Conservation (phyloP, 2,113 vertebrate genomes). For the Scatophagus argus region DNA sequence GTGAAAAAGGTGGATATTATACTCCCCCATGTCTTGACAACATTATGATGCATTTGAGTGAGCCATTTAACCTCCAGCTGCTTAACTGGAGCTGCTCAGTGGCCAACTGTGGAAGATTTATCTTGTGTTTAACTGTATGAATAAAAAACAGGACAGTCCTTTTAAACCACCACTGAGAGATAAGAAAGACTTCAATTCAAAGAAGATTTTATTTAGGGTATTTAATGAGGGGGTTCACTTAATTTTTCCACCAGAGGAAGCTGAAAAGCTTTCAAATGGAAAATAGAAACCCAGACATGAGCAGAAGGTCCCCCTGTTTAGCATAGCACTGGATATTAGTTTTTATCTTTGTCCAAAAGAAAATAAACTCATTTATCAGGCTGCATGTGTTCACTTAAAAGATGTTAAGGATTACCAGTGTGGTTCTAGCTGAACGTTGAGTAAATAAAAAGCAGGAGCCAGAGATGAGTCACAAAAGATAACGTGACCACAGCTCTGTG, state of each 20-base stretch:
- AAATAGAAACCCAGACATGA: neutral
- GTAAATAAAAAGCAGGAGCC: conserved; percentile 27
- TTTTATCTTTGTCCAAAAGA: neutral
- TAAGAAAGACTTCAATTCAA: conserved; percentile 2
- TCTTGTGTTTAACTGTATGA: conserved; percentile 20
- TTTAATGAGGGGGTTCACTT: neutral
- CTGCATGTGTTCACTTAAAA: conserved; percentile 36
- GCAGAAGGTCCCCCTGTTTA: neutral
- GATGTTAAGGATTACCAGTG: conserved; percentile 8
- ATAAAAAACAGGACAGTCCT: conserved; percentile 23
- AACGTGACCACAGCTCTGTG: conserved; percentile 14
- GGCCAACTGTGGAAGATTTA: neutral
- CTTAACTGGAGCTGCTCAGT: conserved; percentile 34
- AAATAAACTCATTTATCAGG: conserved; percentile 23
- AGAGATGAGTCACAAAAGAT: conserved; percentile 42
- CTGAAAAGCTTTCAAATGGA: conserved; percentile 12
- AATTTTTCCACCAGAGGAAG: neutral
- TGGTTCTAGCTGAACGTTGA: conserved; percentile 11
- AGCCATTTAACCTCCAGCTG: conserved; percentile 47
- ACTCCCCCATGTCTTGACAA: neutral
- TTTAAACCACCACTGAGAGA: conserved; percentile 14
- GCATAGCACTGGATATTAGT: neutral
- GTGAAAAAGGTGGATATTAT: conserved; percentile 13
- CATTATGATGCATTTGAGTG: conserved; percentile 11
- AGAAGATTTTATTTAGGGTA: conserved; percentile 12